A percentile compares a stretch with the other conserved stretches of the same genome.
These are phyloP conservation scores for Iguana delicatissima DNA, from an alignment of 2,797 vertebrate species.

Conservation along the genomic window DNA sequence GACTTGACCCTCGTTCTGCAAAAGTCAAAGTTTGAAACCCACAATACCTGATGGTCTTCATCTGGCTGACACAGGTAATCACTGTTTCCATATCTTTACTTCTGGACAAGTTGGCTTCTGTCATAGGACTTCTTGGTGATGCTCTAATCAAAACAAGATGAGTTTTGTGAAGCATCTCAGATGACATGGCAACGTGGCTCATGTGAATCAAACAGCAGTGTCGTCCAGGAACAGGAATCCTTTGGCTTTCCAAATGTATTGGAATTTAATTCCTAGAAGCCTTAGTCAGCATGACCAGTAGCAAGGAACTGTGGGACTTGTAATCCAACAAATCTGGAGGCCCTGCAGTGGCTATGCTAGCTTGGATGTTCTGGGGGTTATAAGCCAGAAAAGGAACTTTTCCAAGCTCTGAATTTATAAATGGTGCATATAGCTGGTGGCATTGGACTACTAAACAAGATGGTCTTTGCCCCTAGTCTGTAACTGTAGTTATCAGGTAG, in stretches of 20 bases:
- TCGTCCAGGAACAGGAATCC: not conserved
- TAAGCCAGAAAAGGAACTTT: not conserved
- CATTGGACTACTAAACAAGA: not conserved
- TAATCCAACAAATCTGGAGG: not conserved
- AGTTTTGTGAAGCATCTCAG: not conserved
- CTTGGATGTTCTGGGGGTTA: not conserved
- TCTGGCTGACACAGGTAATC: not conserved
- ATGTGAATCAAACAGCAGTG: not conserved
- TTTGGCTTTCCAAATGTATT: not conserved
- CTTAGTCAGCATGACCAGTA: not conserved
- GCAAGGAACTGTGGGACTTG: not conserved
- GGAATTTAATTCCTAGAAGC: not conserved
- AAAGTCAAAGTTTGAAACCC: not conserved
- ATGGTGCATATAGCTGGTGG: not conserved
- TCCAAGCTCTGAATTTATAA: too few species aligned
- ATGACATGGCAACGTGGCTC: not conserved
- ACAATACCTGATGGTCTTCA: not conserved
- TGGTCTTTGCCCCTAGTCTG: too few species aligned
- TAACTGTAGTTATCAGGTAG: not conserved
- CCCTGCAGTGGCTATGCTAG: not conserved
- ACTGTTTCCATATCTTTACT: not conserved
- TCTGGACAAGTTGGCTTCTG: not conserved
- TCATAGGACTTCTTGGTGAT: not conserved
- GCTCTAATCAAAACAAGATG: not conserved
- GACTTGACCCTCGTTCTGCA: not conserved